Conservation (phyloP, 1,140 invertebrate species). For the Caligus rogercresseyi region DNA sequence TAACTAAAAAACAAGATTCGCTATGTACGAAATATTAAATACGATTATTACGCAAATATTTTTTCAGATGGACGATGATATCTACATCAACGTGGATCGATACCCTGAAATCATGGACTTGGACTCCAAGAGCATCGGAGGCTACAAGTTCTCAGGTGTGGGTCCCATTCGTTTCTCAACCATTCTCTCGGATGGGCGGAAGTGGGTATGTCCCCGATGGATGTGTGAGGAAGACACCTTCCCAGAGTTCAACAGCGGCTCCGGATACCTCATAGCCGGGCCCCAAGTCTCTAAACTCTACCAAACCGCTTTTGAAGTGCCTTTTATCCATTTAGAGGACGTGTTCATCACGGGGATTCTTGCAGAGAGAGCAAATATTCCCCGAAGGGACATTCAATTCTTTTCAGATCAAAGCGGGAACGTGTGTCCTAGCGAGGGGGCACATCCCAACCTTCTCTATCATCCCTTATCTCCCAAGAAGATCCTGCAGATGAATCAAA, state of each 20-base stretch:
- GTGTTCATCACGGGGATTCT: constrained; percentile 30
- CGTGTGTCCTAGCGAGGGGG: not conserved
- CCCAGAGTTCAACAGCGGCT: constrained; percentile 26
- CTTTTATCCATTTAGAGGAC: constrained; percentile 32
- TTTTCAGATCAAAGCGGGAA: not conserved
- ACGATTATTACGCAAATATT: too few relatives aligned
- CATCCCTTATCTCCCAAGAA: not conserved
- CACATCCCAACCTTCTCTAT: not conserved
- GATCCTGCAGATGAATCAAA: too few relatives aligned
- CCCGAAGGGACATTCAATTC: not conserved
- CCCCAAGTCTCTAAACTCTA: constrained; percentile 23
- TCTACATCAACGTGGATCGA: not conserved
- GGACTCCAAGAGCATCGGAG: not conserved
- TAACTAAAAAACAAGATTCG: too few relatives aligned
- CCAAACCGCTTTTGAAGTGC: constrained; percentile 23
- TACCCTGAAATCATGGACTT: not conserved
- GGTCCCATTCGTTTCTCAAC: not conserved
- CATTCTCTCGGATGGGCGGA: not conserved
- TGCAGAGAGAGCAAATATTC: constrained; percentile 1
- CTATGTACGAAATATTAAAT: too few relatives aligned
- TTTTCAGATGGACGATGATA: not conserved
- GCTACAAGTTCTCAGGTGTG: not conserved
- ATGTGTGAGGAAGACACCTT: constrained; percentile 22
- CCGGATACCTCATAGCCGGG: constrained; percentile 26
- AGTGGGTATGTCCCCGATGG: not conserved